phyloP scores from a whole-genome alignment of 2,113 vertebrate genomes.

The Zosterops pallidus region DNA sequence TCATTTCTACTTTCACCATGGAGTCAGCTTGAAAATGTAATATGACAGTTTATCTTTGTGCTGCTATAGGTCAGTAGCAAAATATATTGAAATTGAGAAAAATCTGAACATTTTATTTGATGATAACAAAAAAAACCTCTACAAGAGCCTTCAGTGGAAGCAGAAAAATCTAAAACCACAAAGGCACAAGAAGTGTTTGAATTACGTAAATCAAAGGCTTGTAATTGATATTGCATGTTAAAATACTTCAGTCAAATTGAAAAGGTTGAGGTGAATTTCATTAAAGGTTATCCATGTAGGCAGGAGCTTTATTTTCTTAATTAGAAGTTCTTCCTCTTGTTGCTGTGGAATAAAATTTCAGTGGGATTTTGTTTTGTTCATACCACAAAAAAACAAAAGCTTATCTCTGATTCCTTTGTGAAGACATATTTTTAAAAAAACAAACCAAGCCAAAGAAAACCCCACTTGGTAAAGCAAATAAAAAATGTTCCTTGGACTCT shows the following conservation, averaged over 20 bases:
- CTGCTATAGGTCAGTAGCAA: neutral
- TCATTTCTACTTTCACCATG: neutral
- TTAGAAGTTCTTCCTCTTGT: constrained; percentile 11
- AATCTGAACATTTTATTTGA: neutral
- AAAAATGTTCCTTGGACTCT: neutral
- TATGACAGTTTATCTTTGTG: neutral
- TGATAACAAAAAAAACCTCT: neutral
- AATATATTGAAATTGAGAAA: neutral
- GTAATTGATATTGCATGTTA: constrained; percentile 32
- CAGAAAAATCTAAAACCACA: neutral
- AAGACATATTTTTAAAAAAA: neutral
- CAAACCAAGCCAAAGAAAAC: neutral
- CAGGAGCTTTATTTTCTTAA: constrained; percentile 47
- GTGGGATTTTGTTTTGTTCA: neutral
- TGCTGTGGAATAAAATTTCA: constrained; percentile 1
- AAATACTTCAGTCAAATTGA: constrained; percentile 47
- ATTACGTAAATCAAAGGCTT: constrained; percentile 43
- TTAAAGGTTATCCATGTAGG: constrained; percentile 62
- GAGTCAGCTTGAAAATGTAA: neutral
- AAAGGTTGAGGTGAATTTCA: constrained; percentile 60
- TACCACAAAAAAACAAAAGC: neutral
- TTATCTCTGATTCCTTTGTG: neutral
- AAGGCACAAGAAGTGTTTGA: constrained; percentile 2
- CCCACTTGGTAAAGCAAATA: neutral
- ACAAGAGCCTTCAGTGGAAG: neutral